A percentile compares a stretch with the other conserved stretches of the same genome.
These are phyloP conservation scores for Orthonychiurus folsomi DNA, from an alignment of 2,888 invertebrate genomes.

Conservation along the genomic window DNA sequence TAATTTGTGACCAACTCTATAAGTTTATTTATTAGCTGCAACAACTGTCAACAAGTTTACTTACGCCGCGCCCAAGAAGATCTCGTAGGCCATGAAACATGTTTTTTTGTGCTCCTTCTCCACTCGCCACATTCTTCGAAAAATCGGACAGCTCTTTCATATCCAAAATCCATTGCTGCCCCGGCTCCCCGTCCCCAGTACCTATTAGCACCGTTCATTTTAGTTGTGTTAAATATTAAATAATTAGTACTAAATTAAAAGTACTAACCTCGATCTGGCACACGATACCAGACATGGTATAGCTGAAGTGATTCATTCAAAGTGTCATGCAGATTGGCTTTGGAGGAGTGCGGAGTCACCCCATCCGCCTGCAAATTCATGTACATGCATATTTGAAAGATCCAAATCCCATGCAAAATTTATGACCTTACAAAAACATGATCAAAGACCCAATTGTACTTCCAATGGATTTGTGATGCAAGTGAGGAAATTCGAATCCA, in stretches of 20 bases:
- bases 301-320: constrained; percentile 1
- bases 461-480: constrained; percentile 15
- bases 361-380: constrained; percentile 3
- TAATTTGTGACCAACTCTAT: too few relatives aligned
- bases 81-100: constrained; percentile 18
- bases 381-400: not conserved
- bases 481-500: constrained; percentile 21
- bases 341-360: too few relatives aligned
- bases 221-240: not conserved
- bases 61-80: constrained; percentile 10
- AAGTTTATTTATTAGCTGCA: too few relatives aligned
- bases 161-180: not conserved
- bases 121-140: constrained; percentile 10
- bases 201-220: not conserved
- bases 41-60: not conserved
- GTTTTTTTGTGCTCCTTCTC: constrained; percentile 8
- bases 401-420: not conserved
- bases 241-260: not conserved
- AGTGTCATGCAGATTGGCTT: not conserved
- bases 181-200: not conserved
- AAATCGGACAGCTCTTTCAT: constrained; percentile 11
- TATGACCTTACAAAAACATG: constrained; percentile 16
- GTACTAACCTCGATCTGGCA: not conserved
- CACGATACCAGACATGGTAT: constrained; percentile 8
- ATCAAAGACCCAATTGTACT: constrained; percentile 19